Conservation (phyloP, 1,140 invertebrate genomes). For the Rhyacophila brunnea region DNA sequence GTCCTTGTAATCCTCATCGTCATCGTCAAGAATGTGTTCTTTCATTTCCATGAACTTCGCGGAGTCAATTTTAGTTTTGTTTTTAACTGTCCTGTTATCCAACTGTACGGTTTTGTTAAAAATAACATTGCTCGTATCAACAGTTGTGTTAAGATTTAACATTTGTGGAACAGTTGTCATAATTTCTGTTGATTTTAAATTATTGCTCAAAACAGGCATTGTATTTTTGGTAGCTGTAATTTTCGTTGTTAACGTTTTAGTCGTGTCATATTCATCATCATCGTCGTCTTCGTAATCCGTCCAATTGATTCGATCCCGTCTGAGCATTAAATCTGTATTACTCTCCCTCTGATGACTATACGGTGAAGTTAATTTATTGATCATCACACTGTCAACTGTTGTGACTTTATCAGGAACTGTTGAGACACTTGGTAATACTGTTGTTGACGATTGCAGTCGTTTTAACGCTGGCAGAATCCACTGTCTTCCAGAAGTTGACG, state of each 20-base stretch:
- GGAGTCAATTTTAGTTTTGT: conserved; percentile 17
- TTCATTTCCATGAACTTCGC: conserved; percentile 42
- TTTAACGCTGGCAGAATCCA: conserved; percentile 32
- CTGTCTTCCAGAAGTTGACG: conserved; percentile 6
- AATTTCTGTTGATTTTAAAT: not conserved
- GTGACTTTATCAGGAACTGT: conserved; percentile 35
- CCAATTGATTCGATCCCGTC: conserved; percentile 26
- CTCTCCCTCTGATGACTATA: conserved; percentile 27
- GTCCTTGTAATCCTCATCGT: conserved; percentile 51
- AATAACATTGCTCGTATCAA: not conserved
- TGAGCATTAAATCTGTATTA: conserved; percentile 31
- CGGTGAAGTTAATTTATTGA: conserved; percentile 25
- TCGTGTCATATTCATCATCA: conserved; percentile 29
- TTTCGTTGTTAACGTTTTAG: conserved; percentile 6
- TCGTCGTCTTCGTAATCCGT: conserved; percentile 28
- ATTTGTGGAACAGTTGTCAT: not conserved
- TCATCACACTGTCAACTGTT: conserved; percentile 35
- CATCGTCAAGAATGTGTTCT: conserved; percentile 40
- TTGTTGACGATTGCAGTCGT: conserved; percentile 31
- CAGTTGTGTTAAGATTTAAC: not conserved
- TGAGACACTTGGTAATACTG: conserved; percentile 27
- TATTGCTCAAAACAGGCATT: conserved; percentile 11
- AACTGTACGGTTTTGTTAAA: conserved; percentile 1
- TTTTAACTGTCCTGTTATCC: conserved; percentile 11
- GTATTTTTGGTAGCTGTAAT: conserved; percentile 7